phyloP scores from a whole-genome alignment of 2,113 vertebrate genomes.

The Rhinolophus sinicus region DNA sequence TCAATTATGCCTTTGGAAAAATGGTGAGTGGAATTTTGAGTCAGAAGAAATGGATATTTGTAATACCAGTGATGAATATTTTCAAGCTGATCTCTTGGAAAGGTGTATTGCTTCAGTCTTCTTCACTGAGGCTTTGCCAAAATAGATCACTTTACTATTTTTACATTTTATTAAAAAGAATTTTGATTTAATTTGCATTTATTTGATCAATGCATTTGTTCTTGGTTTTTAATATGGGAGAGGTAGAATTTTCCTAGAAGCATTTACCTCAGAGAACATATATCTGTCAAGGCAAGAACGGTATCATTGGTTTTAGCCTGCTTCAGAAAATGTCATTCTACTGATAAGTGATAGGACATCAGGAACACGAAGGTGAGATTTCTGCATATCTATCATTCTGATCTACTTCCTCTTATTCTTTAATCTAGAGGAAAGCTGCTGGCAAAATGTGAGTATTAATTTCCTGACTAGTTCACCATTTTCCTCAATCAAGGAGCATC shows the following conservation, averaged over 20 bases:
- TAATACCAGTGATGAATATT: background rate
- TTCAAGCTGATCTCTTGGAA: slow-evolving; percentile 12
- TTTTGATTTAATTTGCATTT: background rate
- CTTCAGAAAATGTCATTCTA: background rate
- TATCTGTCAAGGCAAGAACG: background rate
- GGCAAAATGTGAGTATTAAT: background rate
- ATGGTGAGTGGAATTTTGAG: background rate
- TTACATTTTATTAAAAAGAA: background rate
- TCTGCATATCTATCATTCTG: background rate
- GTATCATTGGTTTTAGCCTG: background rate
- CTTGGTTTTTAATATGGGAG: background rate
- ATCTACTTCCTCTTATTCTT: background rate
- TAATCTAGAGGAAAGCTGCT: slow-evolving; percentile 26
- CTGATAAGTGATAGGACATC: background rate
- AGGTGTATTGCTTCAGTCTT: background rate
- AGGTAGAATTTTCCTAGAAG: background rate
- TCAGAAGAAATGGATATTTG: background rate
- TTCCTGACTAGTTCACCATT: background rate
- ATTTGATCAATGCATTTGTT: background rate
- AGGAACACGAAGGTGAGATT: background rate
- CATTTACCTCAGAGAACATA: background rate
- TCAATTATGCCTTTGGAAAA: background rate
- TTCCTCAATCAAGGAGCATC: background rate
- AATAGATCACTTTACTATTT: background rate
- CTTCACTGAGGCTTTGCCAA: background rate